These are phyloP conservation scores for Scaptomyza caliginosa DNA, from an alignment of 2,888 invertebrate genomes.

Conservation along the genomic window DNA sequence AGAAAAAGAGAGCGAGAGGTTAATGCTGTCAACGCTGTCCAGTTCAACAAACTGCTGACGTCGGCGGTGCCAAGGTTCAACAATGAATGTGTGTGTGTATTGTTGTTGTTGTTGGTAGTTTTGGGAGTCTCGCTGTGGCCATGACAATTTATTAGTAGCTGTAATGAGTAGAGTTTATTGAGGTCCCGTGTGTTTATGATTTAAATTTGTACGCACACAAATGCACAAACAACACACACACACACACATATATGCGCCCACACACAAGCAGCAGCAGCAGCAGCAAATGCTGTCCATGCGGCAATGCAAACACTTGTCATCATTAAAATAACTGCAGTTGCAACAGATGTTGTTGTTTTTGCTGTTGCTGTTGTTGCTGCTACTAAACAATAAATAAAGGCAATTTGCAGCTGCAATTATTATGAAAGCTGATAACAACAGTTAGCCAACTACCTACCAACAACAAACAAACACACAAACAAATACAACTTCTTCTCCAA, in stretches of 20 bases:
- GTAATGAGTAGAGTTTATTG: constrained; percentile 77
- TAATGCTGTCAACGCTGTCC: constrained; percentile 39
- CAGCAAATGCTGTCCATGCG: constrained; percentile 39
- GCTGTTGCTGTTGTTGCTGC: background rate
- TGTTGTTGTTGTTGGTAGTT: constrained; percentile 6
- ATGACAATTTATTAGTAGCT: constrained; percentile 75
- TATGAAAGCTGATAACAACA: constrained; percentile 73
- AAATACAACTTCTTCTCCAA: no score
- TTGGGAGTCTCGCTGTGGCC: constrained; percentile 38
- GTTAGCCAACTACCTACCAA: constrained; percentile 49
- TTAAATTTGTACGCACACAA: constrained; percentile 64
- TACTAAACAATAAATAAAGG: constrained; percentile 71
- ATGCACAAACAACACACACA: constrained; percentile 5
- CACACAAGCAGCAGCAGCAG: constrained; percentile 13
- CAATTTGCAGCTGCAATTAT: constrained; percentile 79
- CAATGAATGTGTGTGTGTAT: constrained; percentile 10
- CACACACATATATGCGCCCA: background rate
- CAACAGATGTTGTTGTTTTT: constrained; percentile 58
- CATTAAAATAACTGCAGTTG: constrained; percentile 72
- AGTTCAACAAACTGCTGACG: constrained; percentile 66
- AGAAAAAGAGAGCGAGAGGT: background rate
- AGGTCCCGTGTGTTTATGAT: constrained; percentile 70
- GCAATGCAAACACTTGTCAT: constrained; percentile 76
- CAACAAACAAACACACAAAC: constrained; percentile 17
- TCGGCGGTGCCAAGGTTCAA: constrained; percentile 10